These are phyloP conservation scores for Tetragonula clypearis DNA, from an alignment of 1,140 invertebrate genomes.

Conservation along the genomic window DNA sequence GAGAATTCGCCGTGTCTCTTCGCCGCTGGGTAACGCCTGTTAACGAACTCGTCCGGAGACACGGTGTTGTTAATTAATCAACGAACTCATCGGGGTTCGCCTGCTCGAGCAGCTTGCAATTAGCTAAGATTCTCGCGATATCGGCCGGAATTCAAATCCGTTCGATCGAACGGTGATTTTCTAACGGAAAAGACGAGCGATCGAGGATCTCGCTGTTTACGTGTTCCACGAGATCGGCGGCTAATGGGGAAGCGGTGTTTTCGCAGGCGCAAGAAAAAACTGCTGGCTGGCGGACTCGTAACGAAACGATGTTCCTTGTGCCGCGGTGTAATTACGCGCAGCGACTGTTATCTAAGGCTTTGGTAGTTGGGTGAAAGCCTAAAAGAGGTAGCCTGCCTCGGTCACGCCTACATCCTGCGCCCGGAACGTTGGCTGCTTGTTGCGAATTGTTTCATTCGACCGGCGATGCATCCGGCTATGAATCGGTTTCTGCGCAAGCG, in stretches of 20 bases:
- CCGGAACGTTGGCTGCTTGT: constrained; percentile 24
- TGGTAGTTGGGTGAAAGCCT: constrained; percentile 36
- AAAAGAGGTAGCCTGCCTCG: constrained; percentile 15
- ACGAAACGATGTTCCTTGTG: not conserved
- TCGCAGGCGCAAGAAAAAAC: constrained; percentile 16
- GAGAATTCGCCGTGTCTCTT: not conserved
- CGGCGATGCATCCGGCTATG: constrained; percentile 1
- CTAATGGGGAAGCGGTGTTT: not conserved
- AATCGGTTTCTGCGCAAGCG: not conserved
- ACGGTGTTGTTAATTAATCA: constrained; percentile 30
- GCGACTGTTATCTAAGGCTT: constrained; percentile 13
- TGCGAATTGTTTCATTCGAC: constrained; percentile 30
- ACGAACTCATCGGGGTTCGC: constrained; percentile 22
- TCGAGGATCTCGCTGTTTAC: not conserved
- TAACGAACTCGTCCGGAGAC: constrained; percentile 38
- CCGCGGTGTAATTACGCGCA: constrained; percentile 12
- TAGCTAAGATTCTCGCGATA: constrained; percentile 19
- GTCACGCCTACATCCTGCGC: constrained; percentile 42
- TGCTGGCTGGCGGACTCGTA: not conserved
- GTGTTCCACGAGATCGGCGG: not conserved
- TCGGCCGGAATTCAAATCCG: not conserved
- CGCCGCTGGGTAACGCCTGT: not conserved
- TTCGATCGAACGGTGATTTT: not conserved
- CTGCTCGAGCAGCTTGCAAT: constrained; percentile 22
- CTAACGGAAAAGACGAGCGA: not conserved